Evolutionary conservation across 2,797 vertebrate genomes (phyloP), one percentile per base, ranked within the genome.

Genomic region (Chelon auratus): DNA sequence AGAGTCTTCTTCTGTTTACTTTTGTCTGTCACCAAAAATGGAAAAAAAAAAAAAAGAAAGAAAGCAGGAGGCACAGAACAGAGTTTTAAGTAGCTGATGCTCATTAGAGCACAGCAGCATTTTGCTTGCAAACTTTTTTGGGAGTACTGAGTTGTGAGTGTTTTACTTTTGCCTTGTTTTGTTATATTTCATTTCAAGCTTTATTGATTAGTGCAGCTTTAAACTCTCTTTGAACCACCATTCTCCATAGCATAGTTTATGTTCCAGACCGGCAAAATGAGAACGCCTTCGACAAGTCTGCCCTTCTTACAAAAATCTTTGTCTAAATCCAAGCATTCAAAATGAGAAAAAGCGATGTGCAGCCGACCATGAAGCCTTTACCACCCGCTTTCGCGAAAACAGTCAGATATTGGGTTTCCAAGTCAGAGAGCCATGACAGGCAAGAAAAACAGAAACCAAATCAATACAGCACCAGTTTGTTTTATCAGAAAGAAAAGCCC

Each of bases 381-480:
- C 40, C 36, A 36, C 24, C 9, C 1, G 3, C 17, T 80, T 54
- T 68, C 30, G 66, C 54, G 43, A 62, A 80, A 60, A 51, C 37
- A 72, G 50, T 72, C 66, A 45, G 36, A 72, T 52, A 64, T 50
- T 54, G 20, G 2, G n/a, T 64, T 62, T 72, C 40, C 18, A 20
- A 68, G 56, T 56, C 56, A 76, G 65, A 53, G 36, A 81, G 42
- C 57, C 43, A 63, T 62, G 75, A 56, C 60, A 54, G 63, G 50
- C 56, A 62, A 58, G 66, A 61, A 71, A 83, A 81, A 70, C 45
- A 18, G 18, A 60, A 68, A 51, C 5, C 0, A 50, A 77, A 86
- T 86, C 58, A 57, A 81, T 83, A 53, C 18, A 48, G 50, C 59
- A 61, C 26, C n/a, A 15, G 40, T 51, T 30, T 3, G 14, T 62